Evolutionary conservation across 2,797 vertebrate species (phyloP), one percentile per base, ranked within the genome.

Genomic region (Myripristis murdjan): DNA sequence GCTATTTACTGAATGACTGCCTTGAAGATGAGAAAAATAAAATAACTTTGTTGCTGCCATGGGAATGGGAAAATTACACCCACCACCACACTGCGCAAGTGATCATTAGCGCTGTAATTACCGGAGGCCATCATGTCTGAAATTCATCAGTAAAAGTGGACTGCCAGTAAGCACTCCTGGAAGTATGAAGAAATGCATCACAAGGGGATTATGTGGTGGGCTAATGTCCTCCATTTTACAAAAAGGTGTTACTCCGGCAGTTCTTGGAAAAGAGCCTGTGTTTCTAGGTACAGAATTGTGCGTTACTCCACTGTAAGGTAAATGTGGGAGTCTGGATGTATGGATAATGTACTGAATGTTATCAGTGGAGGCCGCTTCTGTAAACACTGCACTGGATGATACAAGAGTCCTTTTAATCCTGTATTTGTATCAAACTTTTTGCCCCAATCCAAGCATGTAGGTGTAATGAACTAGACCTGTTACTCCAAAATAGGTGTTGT

Each of bases 21-120:
- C 31, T 61, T 70, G 53, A 82, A 77, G 71, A 82, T 76, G 76
- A 81, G 79, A 80, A 88, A 83, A 84, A 84, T 78, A 85, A 85
- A 89, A 83, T 60, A 77, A 80, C 67, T 82, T 66, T 53, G 73
- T 74, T 18, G 20, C 77, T 28, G 52, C 51, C 70, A 53, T 65
- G 79, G 83, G 81, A 86, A 68, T 70, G 59, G 80, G 77, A 51
- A 84, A 82, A 91, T 91, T 88, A 90, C 82, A 87, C 56, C 82
- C 78, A 87, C 82, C 56, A 52, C 60, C 70, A 82, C 76, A 65
- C 85, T 87, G 70, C 85, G 80, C 77, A 86, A 87, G 90, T 84
- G 67, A 83, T 88, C 89, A 90, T 93, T 92, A 89, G 86, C 66
- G 15, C 69, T 65, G 67, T 86, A 92, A 92, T 89, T 91, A 86